Conservation (phyloP, 2,888 invertebrate genomes). For the Latheticus oryzae region DNA sequence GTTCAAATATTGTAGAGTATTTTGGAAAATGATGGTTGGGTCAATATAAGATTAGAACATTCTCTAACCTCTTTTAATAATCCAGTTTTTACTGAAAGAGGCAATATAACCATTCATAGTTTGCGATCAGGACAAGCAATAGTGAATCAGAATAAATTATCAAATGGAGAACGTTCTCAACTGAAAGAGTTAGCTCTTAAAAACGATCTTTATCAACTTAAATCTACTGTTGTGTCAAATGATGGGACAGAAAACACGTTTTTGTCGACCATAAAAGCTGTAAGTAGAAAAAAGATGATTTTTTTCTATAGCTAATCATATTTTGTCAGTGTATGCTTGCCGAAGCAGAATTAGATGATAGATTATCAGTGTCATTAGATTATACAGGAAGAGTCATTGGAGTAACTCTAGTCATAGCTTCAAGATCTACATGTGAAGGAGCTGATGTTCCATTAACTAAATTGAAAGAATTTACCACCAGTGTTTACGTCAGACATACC, state of each 20-base stretch:
- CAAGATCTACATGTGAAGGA: conserved; percentile 65
- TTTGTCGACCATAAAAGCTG: conserved; percentile 83
- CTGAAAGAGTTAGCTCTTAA: conserved; percentile 73
- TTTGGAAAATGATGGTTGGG: conserved; percentile 81
- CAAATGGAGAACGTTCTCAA: conserved; percentile 68
- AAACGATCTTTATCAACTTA: conserved; percentile 81
- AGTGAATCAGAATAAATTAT: conserved; percentile 73
- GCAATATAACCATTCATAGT: conserved; percentile 78
- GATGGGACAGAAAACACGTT: conserved; percentile 77
- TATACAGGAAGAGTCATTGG: conserved; percentile 82
- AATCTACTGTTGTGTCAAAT: conserved; percentile 75
- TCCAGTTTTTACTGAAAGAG: conserved; percentile 73
- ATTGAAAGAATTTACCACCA: conserved; percentile 76
- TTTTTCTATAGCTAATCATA: not conserved
- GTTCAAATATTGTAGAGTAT: conserved; percentile 64
- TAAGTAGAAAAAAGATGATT: conserved; percentile 58
- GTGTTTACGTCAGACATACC: conserved; percentile 82
- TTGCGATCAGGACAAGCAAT: conserved; percentile 74
- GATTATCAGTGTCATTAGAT: conserved; percentile 83
- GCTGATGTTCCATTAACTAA: conserved; percentile 63
- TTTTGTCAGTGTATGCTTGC: conserved; percentile 76
- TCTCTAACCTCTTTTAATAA: conserved; percentile 67
- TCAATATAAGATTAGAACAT: conserved; percentile 78
- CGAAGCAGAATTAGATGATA: conserved; percentile 81
- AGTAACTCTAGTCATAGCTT: conserved; percentile 71